These are phyloP conservation scores for Perizoma affinitatum DNA, from an alignment of 2,888 invertebrate species.

Conservation along the genomic window DNA sequence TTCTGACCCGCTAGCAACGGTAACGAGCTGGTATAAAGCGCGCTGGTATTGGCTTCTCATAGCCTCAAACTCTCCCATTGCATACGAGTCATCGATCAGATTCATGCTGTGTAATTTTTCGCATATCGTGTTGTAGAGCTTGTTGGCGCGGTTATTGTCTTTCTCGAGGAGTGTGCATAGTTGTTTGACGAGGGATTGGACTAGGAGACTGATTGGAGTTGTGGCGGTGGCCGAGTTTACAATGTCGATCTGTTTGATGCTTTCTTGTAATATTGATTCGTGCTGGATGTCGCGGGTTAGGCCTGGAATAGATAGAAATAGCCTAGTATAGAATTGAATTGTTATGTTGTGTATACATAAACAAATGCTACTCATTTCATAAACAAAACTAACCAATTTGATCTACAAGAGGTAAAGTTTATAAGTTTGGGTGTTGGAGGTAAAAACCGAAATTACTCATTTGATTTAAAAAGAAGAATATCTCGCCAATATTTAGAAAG, in stretches of 20 bases:
- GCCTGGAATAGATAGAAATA: conserved; percentile 58
- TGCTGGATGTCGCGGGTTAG: conserved; percentile 57
- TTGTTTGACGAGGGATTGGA: conserved; percentile 88
- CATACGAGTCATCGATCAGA: conserved; percentile 88
- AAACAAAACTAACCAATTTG: no score
- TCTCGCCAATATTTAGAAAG: no score
- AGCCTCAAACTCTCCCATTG: conserved; percentile 87
- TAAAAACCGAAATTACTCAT: no score
- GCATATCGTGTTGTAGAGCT: conserved; percentile 87
- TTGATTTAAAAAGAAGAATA: no score
- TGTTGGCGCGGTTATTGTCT: conserved; percentile 82
- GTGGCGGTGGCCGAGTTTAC: conserved; percentile 67
- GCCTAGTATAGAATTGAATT: no score
- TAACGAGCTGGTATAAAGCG: conserved; percentile 86
- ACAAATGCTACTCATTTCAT: no score
- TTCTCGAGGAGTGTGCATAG: conserved; percentile 86
- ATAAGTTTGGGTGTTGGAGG: no score
- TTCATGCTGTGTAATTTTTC: conserved; percentile 87
- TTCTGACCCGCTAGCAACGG: conserved; percentile 83
- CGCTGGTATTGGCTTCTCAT: conserved; percentile 88
- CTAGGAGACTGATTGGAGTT: conserved; percentile 87
- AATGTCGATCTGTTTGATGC: conserved; percentile 68
- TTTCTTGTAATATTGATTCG: conserved; percentile 65
- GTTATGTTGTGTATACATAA: background rate
- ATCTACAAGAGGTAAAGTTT: no score